Percentiles rank a stretch among this genome's conserved stretches.
These are phyloP conservation scores for Andricus curvator DNA, from an alignment of 2,888 invertebrate genomes.

Conservation along the genomic window DNA sequence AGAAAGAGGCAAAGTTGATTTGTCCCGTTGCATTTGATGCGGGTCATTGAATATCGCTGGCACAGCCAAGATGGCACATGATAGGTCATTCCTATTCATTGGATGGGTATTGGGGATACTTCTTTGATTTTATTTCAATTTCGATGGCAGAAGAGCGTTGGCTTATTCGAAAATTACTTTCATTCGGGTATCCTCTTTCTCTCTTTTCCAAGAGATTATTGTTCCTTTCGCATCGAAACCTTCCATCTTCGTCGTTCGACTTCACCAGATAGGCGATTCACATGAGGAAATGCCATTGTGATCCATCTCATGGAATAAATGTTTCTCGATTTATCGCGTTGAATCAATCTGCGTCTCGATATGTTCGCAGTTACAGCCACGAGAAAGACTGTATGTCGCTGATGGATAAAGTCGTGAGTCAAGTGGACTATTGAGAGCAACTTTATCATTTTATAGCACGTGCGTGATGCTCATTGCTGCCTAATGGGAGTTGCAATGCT, in stretches of 20 bases:
- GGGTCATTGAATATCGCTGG: slow-evolving; percentile 59
- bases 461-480: not conserved
- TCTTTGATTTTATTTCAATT: slow-evolving; percentile 69
- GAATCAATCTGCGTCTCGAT: slow-evolving; percentile 40
- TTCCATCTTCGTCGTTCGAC: slow-evolving; percentile 25
- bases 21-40: slow-evolving; percentile 57
- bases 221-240: slow-evolving; percentile 18
- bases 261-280: slow-evolving; percentile 8
- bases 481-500: not conserved
- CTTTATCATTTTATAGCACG: slow-evolving; percentile 20
- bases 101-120: slow-evolving; percentile 66
- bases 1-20: slow-evolving; percentile 28
- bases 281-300: slow-evolving; percentile 19
- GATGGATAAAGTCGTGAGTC: slow-evolving; percentile 25
- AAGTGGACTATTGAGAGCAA: slow-evolving; percentile 34
- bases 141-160: slow-evolving; percentile 54
- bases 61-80: slow-evolving; percentile 53
- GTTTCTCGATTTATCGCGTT: slow-evolving; percentile 30
- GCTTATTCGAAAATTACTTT: slow-evolving; percentile 65
- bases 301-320: slow-evolving; percentile 37
- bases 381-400: slow-evolving; percentile 1
- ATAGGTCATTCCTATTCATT: slow-evolving; percentile 65
- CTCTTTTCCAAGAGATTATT: slow-evolving; percentile 42
- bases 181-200: slow-evolving; percentile 51
- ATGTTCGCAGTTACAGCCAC: not conserved